Conservation (phyloP, 1,140 invertebrate species). For the Pseudomyrmex cubaensis region DNA sequence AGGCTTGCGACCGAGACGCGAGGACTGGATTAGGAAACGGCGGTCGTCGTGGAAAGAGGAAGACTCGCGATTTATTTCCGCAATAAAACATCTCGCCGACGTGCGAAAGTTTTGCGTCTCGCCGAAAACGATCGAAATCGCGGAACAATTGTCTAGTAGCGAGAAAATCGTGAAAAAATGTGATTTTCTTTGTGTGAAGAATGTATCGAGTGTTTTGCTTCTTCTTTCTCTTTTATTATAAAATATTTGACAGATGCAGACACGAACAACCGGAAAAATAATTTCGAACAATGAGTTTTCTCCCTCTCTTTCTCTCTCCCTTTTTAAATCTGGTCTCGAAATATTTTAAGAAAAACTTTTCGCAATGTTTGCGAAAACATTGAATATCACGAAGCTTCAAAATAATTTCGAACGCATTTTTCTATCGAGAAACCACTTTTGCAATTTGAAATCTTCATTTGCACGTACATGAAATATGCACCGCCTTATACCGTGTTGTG, state of each 20-base stretch:
- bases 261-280: no score
- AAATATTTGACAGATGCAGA: no score
- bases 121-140: neutral
- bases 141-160: neutral
- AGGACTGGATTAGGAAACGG: conserved; percentile 34
- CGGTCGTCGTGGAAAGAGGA: neutral
- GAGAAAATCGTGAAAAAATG: neutral
- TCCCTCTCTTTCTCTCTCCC: no score
- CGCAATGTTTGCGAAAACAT: no score
- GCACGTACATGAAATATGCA: neutral
- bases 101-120: neutral
- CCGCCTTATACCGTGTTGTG: neutral
- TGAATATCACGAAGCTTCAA: no score
- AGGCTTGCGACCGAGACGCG: conserved; percentile 2
- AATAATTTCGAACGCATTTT: no score
- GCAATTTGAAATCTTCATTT: neutral
- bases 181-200: neutral
- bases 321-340: no score
- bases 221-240: neutral
- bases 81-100: conserved; percentile 30
- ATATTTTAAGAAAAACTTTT: no score
- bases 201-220: neutral
- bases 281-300: no score
- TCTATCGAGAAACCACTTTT: no score
- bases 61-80: conserved; percentile 2